Conservation (phyloP, 2,888 invertebrate species). For the Netelia fuscicornis region DNA sequence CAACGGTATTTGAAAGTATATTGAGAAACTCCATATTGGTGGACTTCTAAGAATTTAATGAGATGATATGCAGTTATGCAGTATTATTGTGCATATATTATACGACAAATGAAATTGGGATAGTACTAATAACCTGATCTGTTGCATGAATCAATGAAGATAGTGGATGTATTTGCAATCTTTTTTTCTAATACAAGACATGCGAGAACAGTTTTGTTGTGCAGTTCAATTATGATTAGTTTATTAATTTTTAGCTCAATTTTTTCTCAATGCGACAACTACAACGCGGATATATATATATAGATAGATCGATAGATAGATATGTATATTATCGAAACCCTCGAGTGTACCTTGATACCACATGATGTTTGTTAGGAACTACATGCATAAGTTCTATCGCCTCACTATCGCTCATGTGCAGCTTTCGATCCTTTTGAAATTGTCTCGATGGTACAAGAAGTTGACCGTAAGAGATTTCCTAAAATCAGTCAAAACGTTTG, state of each 20-base stretch:
- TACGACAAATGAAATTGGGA: constrained; percentile 16
- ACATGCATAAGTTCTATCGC: constrained; percentile 82
- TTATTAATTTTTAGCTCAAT: background rate
- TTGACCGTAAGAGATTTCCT: constrained; percentile 96
- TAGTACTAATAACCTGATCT: constrained; percentile 2
- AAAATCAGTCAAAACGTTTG: constrained; percentile 41
- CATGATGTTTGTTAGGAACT: constrained; percentile 86
- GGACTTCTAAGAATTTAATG: constrained; percentile 20
- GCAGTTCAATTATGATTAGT: background rate
- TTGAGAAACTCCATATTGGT: constrained; percentile 14
- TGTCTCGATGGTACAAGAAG: constrained; percentile 91
- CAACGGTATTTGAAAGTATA: background rate
- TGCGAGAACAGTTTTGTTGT: constrained; percentile 25
- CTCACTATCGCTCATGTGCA: constrained; percentile 80
- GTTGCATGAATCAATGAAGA: constrained; percentile 22
- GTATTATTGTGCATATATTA: constrained; percentile 8
- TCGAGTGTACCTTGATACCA: constrained; percentile 86
- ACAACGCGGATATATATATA: background rate
- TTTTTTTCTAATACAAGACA: constrained; percentile 34
- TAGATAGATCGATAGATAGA: constrained; percentile 5
- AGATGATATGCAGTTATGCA: constrained; percentile 43
- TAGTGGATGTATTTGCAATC: constrained; percentile 14
- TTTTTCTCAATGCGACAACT: constrained; percentile 19
- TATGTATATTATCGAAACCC: background rate
- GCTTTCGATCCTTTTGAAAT: constrained; percentile 85